phyloP scores from a whole-genome alignment of 2,888 invertebrate species.

The Mimumesa dahlbomi region DNA sequence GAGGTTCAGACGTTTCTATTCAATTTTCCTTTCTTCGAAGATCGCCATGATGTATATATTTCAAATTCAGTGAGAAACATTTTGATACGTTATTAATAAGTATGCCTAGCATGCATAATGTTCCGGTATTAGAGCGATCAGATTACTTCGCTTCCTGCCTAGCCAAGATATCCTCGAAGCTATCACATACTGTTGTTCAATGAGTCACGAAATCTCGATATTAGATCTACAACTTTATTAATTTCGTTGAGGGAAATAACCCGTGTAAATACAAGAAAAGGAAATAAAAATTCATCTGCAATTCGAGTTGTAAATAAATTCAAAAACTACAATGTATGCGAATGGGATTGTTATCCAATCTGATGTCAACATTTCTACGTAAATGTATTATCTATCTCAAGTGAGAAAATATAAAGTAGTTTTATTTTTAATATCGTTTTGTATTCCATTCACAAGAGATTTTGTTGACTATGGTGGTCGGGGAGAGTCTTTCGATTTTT shows the following conservation, averaged over 20 bases:
- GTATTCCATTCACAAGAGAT: constrained; percentile 20
- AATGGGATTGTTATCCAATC: constrained; percentile 20
- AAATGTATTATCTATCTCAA: constrained; percentile 20
- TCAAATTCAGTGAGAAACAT: constrained; percentile 19
- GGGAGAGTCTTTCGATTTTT: constrained; percentile 46
- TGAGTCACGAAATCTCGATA: constrained; percentile 16
- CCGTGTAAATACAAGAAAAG: constrained; percentile 4
- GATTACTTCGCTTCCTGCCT: constrained; percentile 22
- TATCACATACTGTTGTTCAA: constrained; percentile 30
- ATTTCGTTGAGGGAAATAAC: background rate
- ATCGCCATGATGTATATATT: constrained; percentile 15
- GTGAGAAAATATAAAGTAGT: constrained; percentile 58
- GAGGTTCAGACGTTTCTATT: constrained; percentile 46
- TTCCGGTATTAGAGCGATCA: constrained; percentile 11
- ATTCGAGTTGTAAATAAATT: constrained; percentile 34
- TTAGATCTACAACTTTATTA: background rate
- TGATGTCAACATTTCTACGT: constrained; percentile 17
- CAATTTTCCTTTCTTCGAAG: background rate
- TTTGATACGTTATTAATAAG: constrained; percentile 17
- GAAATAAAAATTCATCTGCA: constrained; percentile 13
- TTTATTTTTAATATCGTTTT: constrained; percentile 16
- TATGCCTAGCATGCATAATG: constrained; percentile 3
- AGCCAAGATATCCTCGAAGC: constrained; percentile 17
- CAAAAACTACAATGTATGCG: constrained; percentile 13
- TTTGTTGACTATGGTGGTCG: constrained; percentile 34